Evolutionary conservation across 2,797 vertebrate genomes (phyloP).

Genomic region (Echiichthys vipera): DNA sequence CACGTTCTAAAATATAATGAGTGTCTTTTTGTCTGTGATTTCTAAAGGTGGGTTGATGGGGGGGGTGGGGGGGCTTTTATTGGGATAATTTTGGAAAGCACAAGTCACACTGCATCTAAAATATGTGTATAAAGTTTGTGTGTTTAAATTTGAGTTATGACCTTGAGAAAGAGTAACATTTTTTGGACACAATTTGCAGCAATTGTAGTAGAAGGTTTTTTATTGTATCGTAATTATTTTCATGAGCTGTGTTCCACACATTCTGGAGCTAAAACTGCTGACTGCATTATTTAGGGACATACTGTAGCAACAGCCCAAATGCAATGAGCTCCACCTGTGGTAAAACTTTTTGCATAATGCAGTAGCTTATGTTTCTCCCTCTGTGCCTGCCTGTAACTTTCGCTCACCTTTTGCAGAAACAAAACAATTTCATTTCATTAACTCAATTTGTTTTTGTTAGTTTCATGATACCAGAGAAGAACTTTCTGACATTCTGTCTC

Average conservation of each 20-base stretch:
- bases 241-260: background rate
- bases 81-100: no score
- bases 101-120: background rate
- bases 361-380: background rate
- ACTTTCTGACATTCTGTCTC: background rate
- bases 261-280: background rate
- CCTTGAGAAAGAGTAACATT: background rate
- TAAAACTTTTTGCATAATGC: background rate
- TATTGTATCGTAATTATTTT: slow-evolving; percentile 4
- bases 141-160: background rate
- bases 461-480: background rate
- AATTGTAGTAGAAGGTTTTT: background rate
- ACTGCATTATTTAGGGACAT: background rate
- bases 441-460: background rate
- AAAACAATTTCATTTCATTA: background rate
- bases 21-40: background rate
- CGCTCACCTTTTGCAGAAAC: background rate
- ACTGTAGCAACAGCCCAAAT: background rate
- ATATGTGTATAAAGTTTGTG: background rate
- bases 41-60: background rate
- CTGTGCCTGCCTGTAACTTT: background rate
- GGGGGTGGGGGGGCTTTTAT: no score
- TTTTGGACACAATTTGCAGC: background rate
- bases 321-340: slow-evolving; percentile 4
- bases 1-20: background rate